Conservation (phyloP, 2,113 vertebrate genomes). For the Erinaceus europaeus region DNA sequence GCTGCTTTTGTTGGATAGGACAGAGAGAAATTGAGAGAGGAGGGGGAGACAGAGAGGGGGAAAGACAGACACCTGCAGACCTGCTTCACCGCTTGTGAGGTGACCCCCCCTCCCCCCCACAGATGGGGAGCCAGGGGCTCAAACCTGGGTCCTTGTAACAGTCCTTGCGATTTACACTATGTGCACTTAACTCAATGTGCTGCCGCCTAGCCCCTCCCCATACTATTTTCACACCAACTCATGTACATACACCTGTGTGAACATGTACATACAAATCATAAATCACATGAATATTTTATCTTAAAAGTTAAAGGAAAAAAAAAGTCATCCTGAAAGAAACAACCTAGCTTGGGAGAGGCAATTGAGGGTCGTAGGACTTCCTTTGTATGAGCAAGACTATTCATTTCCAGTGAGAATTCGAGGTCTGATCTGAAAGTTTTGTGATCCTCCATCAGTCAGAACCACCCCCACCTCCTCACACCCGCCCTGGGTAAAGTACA, state of each 20-base stretch:
- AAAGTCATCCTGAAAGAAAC: not conserved
- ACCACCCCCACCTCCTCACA: too few species aligned
- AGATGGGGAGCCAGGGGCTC: too few species aligned
- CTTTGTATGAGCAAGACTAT: not conserved
- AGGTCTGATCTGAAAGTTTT: not conserved
- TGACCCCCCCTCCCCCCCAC: too few species aligned
- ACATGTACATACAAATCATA: not conserved
- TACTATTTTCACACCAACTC: not conserved
- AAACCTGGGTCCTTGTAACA: too few species aligned
- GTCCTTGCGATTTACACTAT: too few species aligned
- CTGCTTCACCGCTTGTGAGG: too few species aligned
- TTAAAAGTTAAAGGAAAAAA: not conserved
- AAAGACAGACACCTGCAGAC: too few species aligned
- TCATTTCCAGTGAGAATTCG: not conserved
- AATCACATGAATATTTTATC: not conserved
- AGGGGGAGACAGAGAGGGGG: too few species aligned
- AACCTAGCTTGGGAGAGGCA: not conserved
- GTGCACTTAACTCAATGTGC: too few species aligned
- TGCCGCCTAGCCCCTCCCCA: too few species aligned
- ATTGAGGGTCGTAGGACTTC: not conserved
- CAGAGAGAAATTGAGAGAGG: too few species aligned
- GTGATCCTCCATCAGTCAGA: accelerated
- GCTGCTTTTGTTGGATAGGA: too few species aligned
- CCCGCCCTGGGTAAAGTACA: not conserved
- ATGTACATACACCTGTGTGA: not conserved